Base-by-base conservation (phyloP, 2,797 vertebrate genomes). In the Okamejei kenojei region DNA sequence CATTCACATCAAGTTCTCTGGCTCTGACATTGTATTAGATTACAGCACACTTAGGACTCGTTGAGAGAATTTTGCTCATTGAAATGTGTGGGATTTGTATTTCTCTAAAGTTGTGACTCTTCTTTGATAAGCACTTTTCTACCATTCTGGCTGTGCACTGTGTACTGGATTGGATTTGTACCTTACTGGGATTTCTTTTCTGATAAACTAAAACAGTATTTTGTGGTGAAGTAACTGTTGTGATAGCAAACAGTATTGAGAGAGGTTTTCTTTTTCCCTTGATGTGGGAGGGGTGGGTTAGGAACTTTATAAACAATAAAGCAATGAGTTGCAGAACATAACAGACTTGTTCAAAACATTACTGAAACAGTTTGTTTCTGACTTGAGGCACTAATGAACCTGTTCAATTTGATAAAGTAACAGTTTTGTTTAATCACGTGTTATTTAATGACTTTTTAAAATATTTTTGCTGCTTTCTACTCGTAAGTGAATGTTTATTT, bases 91-190 rank as follows among this genome's bases (percentile, higher is more conserved):
- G 94, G 95, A 94, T 95, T 97, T 96, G 95, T 96, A 90, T 95
- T 97, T 95, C 94, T 94, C 95, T 96, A 96, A 96, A 96, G 96
- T 95, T 35, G 38, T 93, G 71, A 78, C 38, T 54, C 96, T 96
- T 96, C 95, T 96, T 93, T 90, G 96, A 95, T 94, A 94, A 95
- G 96, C 96, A 96, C 96, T 96, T 97, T 97, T 97, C 96, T 96
- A 96, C 95, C 95, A 96, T 96, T 96, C 96, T 96, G 97, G 97
- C 96, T 96, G 96, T 96, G 96, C 98, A 98, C 97, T 97, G 98
- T 99, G 98, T 99, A 99, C 99, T 99, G 97, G 97, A 98, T 97
- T 94, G 96, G 95, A 97, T 97, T 97, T 98, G 97, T 98, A 99
- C 97, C 98, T 98, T 97, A 97, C 99, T 98, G 99, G 99, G 97